phyloP scores from a whole-genome alignment of 2,797 vertebrate species.

The Pempheris klunzingeri region DNA sequence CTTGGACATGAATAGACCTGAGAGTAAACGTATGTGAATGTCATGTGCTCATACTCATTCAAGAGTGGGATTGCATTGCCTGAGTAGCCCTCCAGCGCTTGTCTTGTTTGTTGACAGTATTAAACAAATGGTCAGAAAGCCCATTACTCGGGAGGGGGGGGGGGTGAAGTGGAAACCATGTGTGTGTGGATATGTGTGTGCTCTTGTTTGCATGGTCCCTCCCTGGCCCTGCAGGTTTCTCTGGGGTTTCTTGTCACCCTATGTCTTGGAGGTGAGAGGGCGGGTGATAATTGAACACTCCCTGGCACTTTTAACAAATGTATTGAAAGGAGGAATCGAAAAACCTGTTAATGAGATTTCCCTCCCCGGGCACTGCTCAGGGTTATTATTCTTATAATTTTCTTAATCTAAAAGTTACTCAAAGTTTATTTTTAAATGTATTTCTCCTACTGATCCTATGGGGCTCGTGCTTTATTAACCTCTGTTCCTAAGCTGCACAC shows the following conservation, averaged over 20 bases:
- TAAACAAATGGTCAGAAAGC: constrained; percentile 81
- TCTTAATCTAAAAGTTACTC: constrained; percentile 84
- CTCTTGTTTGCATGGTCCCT: constrained; percentile 51
- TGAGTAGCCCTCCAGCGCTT: constrained; percentile 72
- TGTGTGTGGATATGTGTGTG: constrained; percentile 44
- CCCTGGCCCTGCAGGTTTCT: constrained; percentile 73
- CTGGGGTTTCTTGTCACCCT: constrained; percentile 76
- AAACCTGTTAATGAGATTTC: constrained; percentile 88
- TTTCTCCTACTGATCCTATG: constrained; percentile 65
- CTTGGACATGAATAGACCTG: constrained; percentile 50
- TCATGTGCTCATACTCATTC: constrained; percentile 59
- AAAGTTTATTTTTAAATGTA: constrained; percentile 81
- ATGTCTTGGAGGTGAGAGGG: constrained; percentile 83
- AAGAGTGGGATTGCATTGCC: constrained; percentile 54
- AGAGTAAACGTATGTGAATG: constrained; percentile 43
- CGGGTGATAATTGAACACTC: constrained; percentile 84
- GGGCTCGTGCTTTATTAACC: constrained; percentile 62
- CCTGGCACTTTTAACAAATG: constrained; percentile 84
- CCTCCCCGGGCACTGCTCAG: constrained; percentile 71
- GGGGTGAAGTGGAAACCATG: constrained; percentile 58
- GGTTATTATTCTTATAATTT: constrained; percentile 86
- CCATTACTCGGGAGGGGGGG: constrained; percentile 69
- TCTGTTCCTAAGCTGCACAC: constrained; percentile 35
- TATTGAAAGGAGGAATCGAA: constrained; percentile 85
- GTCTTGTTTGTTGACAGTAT: constrained; percentile 79